Evolutionary conservation across 2,113 vertebrate species (phyloP).

Genomic region (Abramis brama): DNA sequence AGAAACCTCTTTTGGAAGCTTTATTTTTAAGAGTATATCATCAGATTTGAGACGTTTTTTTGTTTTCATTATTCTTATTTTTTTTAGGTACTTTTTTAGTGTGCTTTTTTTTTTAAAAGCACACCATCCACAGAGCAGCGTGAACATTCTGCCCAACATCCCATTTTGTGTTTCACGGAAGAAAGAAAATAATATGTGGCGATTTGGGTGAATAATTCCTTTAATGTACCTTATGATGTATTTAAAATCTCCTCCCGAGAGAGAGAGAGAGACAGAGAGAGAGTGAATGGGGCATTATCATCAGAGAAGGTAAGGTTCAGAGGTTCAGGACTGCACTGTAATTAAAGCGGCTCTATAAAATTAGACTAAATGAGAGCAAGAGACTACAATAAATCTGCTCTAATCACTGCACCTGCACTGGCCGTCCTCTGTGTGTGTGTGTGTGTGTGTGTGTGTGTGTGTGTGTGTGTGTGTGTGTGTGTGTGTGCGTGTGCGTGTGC

Average conservation of each 20-base stretch:
- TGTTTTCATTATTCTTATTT: no score
- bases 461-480: constrained; percentile 22
- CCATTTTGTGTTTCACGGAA: not conserved
- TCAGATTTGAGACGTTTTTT: no score
- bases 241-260: not conserved
- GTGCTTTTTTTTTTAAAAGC: not conserved
- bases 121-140: not conserved
- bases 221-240: constrained; percentile 24
- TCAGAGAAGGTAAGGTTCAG: constrained; percentile 20
- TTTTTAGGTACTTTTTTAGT: no score
- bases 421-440: constrained; percentile 41
- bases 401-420: constrained; percentile 62
- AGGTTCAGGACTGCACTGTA: constrained; percentile 44
- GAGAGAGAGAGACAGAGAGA: not conserved
- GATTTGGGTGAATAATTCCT: constrained; percentile 1
- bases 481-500: constrained; percentile 20
- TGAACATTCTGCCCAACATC: constrained; percentile 1
- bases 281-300: constrained; percentile 17
- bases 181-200: not conserved
- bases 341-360: constrained; percentile 59
- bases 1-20: no score
- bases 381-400: constrained; percentile 58
- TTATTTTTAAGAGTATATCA: no score
- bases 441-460: constrained; percentile 24
- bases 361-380: constrained; percentile 54